phyloP scores from a whole-genome alignment of 2,888 invertebrate genomes.

The Amphipyra tragopoginis region DNA sequence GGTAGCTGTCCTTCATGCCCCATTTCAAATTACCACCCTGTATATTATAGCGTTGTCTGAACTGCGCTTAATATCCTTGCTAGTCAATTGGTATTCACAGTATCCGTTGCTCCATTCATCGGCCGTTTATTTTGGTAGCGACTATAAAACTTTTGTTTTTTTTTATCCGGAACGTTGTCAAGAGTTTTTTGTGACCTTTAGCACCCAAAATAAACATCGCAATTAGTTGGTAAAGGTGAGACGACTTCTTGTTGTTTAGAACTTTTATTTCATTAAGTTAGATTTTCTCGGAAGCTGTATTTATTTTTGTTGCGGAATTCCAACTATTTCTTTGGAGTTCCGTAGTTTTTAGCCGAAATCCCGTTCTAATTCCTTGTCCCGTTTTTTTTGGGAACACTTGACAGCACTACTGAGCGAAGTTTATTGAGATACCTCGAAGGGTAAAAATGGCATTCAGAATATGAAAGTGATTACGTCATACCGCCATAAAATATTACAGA shows the following conservation, averaged over 20 bases:
- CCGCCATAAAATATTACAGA: constrained; percentile 27
- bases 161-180: neutral
- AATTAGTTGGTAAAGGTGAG: constrained; percentile 23
- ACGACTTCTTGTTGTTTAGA: neutral
- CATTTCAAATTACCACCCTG: too few species aligned
- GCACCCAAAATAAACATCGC: constrained; percentile 4
- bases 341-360: too few species aligned
- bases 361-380: neutral
- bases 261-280: neutral
- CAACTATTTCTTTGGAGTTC: too few species aligned
- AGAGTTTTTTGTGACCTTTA: constrained; percentile 1
- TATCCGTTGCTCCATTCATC: neutral
- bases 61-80: neutral
- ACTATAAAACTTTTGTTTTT: constrained; percentile 9
- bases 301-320: neutral
- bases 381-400: neutral
- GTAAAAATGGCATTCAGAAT: constrained; percentile 44
- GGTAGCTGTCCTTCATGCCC: too few species aligned
- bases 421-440: constrained; percentile 52
- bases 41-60: too few species aligned
- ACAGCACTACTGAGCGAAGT: constrained; percentile 22
- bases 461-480: constrained; percentile 49
- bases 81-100: constrained; percentile 12
- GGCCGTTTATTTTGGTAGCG: constrained; percentile 4
- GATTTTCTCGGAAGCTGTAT: neutral